Evolutionary conservation across 2,797 vertebrate genomes (phyloP), one percentile per base, ranked within the genome.

Genomic region (Rhincodon typus): DNA sequence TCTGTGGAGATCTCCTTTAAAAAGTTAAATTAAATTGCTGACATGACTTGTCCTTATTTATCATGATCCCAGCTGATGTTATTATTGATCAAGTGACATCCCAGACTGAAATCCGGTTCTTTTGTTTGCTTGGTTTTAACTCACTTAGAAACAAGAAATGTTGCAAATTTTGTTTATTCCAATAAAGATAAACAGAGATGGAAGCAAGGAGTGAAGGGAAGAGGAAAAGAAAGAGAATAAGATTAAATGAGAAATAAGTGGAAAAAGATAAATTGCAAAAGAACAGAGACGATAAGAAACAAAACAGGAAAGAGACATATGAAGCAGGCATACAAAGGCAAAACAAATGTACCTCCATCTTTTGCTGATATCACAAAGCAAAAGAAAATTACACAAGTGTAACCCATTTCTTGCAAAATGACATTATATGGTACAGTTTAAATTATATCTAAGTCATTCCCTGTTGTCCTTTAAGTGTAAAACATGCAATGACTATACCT

Each of bases 401-500:
- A 69, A 77, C 30, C 34, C 13, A 79, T 13, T 79, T 30, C 2
- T 34, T 34, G 72, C 72, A 10, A 77, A 77, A 84, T 19, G 21
- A 84, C 82, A 84, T 84, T 67, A 27, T 23, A 23, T n/a, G 34
- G 15, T 66, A 66, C 1, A 19, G 30, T 30, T 27, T 53, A 62
- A 57, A 90, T 90, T 57, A 19, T 62, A 90, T 66, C 15, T 2
- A 38, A 10, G 66, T 66, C 3, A 91, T 62, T 91, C 19, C 57
- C 15, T n/a, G 57, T 66, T 8, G 15, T 8, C 53, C 5, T 72
- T 50, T 70, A 30, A 46, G 67, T 50, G 30, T 42, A 42, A 0
- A 50, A 69, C 38, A 34, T 94, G 70, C 50, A 66, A 5, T 53
- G 38, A 74, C 62, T 79, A n/a, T 96, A 99, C 99, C 99, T 99